Evolutionary conservation across 2,113 vertebrate species (phyloP).

Genomic region (Cottus gobio): DNA sequence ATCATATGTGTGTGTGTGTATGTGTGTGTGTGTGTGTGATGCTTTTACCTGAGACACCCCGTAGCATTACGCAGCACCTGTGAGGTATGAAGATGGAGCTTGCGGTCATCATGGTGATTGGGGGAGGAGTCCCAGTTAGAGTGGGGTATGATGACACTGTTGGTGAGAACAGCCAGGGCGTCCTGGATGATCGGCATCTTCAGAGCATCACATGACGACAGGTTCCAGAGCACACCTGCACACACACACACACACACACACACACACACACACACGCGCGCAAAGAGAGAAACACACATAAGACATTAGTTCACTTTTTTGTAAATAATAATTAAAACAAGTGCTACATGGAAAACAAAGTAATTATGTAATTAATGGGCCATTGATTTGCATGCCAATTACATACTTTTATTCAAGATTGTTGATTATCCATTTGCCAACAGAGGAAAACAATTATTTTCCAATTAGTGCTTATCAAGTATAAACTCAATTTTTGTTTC

Average conservation of each 20-base stretch:
- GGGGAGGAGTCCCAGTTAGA: conserved; percentile 97
- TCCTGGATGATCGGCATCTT: conserved; percentile 99
- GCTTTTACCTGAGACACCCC: conserved; percentile 94
- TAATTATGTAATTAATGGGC: neutral
- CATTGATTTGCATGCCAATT: neutral
- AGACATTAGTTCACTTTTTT: neutral
- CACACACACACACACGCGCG: neutral
- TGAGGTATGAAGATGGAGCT: conserved; percentile 96
- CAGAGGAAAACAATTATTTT: neutral
- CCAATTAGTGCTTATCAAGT: neutral
- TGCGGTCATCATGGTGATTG: conserved; percentile 93
- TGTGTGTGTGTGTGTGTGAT: neutral
- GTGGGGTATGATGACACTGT: conserved; percentile 97
- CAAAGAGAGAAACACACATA: neutral
- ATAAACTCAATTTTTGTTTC: neutral
- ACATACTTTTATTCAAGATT: neutral
- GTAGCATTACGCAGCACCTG: conserved; percentile 99
- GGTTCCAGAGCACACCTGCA: conserved; percentile 96
- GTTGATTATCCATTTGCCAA: neutral
- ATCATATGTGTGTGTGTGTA: neutral
- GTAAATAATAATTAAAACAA: neutral
- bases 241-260: neutral
- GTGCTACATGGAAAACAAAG: neutral
- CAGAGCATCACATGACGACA: conserved; percentile 97
- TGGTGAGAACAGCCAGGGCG: conserved; percentile 95